These are phyloP conservation scores for Melinopterus prodromus DNA, from an alignment of 2,888 invertebrate genomes.

Conservation along the genomic window DNA sequence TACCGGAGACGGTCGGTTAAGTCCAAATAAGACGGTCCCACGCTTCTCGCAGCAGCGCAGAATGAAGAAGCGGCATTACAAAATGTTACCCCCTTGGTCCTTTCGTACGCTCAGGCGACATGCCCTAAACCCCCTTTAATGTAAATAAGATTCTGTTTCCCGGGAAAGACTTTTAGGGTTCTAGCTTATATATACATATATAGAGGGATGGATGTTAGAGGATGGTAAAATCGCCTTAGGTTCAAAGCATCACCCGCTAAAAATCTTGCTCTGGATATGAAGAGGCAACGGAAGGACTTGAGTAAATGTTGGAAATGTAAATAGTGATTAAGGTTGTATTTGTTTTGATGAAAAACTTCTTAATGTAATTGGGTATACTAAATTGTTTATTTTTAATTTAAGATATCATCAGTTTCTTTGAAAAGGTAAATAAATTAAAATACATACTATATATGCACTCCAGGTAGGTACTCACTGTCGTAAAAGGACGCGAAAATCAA, in stretches of 20 bases:
- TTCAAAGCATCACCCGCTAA: neutral
- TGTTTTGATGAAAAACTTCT: neutral
- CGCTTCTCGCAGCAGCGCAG: neutral
- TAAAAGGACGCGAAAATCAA: too few relatives aligned
- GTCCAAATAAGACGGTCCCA: neutral
- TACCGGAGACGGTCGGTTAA: neutral
- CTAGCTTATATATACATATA: neutral
- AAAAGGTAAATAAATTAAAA: too few relatives aligned
- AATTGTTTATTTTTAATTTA: too few relatives aligned
- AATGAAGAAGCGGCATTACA: conserved; percentile 4
- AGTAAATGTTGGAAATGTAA: neutral
- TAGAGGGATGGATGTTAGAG: neutral
- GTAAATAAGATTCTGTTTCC: neutral
- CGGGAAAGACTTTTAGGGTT: neutral
- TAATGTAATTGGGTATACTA: too few relatives aligned
- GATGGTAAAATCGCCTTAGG: neutral
- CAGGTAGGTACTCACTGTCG: too few relatives aligned
- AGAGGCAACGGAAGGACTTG: neutral
- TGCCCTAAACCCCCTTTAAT: neutral
- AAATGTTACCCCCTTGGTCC: neutral
- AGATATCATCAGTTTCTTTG: too few relatives aligned
- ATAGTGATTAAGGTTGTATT: neutral
- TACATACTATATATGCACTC: too few relatives aligned
- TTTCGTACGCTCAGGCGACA: neutral
- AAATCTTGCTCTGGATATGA: neutral